Percentiles rank a stretch among this genome's conserved stretches.
Evolutionary conservation across 2,888 invertebrate species (phyloP).

Genomic region (Choreutis nemorana): DNA sequence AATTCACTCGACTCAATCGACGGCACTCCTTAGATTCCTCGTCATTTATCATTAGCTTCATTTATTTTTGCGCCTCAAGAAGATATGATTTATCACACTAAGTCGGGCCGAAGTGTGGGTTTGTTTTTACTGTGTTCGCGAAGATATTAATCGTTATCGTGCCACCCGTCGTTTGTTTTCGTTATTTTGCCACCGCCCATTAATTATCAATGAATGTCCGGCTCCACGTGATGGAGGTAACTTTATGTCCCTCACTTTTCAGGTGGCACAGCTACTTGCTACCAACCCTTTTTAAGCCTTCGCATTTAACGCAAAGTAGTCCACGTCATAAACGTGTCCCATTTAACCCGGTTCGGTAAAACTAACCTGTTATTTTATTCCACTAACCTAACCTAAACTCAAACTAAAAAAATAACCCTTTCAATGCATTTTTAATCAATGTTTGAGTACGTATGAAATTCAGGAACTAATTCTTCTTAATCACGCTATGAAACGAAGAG

Average conservation of each 20-base stretch:
- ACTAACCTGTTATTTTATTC: too few species aligned
- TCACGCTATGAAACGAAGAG: constrained; percentile 2
- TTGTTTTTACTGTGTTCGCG: constrained; percentile 58
- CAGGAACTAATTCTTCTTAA: background rate
- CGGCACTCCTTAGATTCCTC: constrained; percentile 40
- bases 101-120: constrained; percentile 52
- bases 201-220: constrained; percentile 66
- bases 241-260: constrained; percentile 51
- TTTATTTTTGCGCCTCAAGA: constrained; percentile 62
- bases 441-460: background rate
- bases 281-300: constrained; percentile 65
- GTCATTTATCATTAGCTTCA: constrained; percentile 64
- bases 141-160: constrained; percentile 65
- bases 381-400: too few species aligned
- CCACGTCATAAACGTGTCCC: constrained; percentile 58
- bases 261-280: constrained; percentile 57
- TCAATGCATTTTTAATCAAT: constrained; percentile 8
- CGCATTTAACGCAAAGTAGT: constrained; percentile 59
- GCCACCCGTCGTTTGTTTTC: constrained; percentile 62
- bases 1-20: constrained; percentile 46
- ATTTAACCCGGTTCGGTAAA: too few species aligned
- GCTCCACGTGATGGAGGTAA: constrained; percentile 55
- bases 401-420: constrained; percentile 1
- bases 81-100: constrained; percentile 63
- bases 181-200: constrained; percentile 59